Evolutionary conservation across 2,888 invertebrate genomes (phyloP).

Genomic region (Phytoseiulus persimilis): DNA sequence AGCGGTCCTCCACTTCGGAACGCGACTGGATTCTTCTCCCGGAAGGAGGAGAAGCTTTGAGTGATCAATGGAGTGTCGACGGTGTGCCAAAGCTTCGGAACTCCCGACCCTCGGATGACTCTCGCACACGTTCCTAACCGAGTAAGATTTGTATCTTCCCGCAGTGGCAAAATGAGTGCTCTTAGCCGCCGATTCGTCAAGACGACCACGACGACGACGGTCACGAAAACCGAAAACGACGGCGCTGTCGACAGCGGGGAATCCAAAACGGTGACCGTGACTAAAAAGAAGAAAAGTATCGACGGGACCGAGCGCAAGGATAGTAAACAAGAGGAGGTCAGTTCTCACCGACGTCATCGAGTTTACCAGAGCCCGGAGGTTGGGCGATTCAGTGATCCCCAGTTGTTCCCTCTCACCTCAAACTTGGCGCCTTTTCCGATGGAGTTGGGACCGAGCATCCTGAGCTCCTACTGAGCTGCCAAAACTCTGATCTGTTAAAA

Average conservation of each 20-base stretch:
- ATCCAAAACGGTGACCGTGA: constrained; percentile 21
- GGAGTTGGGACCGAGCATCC: too few species aligned
- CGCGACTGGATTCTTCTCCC: too few species aligned
- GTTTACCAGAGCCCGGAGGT: not conserved
- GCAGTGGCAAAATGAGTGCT: constrained; percentile 21
- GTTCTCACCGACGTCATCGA: not conserved
- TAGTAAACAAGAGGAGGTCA: constrained; percentile 38
- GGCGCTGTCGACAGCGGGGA: not conserved
- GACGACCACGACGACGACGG: constrained; percentile 37
- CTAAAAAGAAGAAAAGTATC: constrained; percentile 5
- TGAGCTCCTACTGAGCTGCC: too few species aligned
- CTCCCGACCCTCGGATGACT: too few species aligned
- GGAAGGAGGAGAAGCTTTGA: not conserved
- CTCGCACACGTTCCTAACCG: not conserved
- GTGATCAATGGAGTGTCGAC: not conserved
- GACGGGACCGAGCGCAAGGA: constrained; percentile 34
- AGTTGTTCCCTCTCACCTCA: too few species aligned
- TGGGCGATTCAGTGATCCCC: not conserved
- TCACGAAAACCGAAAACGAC: constrained; percentile 29
- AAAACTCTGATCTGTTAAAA: not conserved
- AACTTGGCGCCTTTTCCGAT: too few species aligned
- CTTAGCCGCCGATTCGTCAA: constrained; percentile 32
- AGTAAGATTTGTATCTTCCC: not conserved
- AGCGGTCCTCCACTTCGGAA: too few species aligned
- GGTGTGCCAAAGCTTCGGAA: not conserved